Evolutionary conservation across 2,113 vertebrate genomes (phyloP).

Genomic region (Epinephelus cyanopodus): DNA sequence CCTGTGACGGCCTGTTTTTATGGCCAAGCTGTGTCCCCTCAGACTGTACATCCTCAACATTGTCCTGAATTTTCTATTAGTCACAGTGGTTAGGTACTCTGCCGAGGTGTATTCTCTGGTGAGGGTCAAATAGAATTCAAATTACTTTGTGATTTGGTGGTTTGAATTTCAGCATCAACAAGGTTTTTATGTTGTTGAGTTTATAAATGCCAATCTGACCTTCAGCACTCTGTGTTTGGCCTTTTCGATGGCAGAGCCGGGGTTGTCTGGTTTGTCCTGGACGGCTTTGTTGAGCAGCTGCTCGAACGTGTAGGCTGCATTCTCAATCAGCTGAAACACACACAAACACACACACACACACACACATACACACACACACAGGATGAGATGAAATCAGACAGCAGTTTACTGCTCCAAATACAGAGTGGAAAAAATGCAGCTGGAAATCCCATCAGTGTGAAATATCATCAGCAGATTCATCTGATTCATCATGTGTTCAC

Average conservation of each 20-base stretch:
- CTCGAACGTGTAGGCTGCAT: slow-evolving; percentile 89
- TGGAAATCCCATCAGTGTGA: slow-evolving; percentile 11
- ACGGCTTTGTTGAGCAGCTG: slow-evolving; percentile 85
- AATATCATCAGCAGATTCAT: neutral
- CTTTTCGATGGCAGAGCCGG: slow-evolving; percentile 85
- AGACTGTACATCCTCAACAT: neutral
- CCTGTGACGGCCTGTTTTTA: no score
- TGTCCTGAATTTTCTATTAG: no score
- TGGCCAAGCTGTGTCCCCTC: neutral
- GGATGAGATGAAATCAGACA: neutral
- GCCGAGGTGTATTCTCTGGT: no score
- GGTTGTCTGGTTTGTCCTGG: slow-evolving; percentile 79
- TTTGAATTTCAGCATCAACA: neutral
- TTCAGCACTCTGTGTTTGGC: slow-evolving; percentile 92
- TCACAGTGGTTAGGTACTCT: no score
- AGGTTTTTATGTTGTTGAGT: neutral
- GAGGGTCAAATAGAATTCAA: no score
- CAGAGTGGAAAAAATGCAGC: slow-evolving; percentile 11
- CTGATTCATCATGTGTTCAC: neutral
- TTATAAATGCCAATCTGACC: slow-evolving; percentile 78
- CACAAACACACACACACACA: slow-evolving; percentile 13
- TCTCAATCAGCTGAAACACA: slow-evolving; percentile 88
- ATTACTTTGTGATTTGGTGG: no score
- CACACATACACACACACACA: slow-evolving; percentile 10
- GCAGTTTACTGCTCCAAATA: neutral